A percentile compares a stretch with the other conserved stretches of the same genome.
Conservation (phyloP, 2,888 invertebrate species). For the Celastrina argiolus region DNA sequence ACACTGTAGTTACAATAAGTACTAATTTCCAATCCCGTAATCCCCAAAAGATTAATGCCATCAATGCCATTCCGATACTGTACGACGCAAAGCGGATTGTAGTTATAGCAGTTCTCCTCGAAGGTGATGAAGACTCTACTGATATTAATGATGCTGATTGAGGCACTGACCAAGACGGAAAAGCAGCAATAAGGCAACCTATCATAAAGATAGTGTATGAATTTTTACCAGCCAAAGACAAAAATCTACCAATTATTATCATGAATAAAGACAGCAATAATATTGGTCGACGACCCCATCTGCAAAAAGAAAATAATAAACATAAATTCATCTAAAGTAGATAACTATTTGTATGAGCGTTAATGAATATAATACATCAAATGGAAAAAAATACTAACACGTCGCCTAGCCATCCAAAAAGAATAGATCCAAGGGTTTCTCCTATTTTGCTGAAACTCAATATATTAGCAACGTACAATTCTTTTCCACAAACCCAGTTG, state of each 20-base stretch:
- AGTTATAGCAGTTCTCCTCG: conserved; percentile 45
- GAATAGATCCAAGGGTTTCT: conserved; percentile 50
- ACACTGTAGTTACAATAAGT: conserved; percentile 45
- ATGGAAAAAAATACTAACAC: conserved; percentile 40
- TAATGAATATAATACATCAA: background rate
- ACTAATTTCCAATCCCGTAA: conserved; percentile 52
- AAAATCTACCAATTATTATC: conserved; percentile 46
- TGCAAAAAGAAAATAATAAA: conserved; percentile 36
- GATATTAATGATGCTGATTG: conserved; percentile 51
- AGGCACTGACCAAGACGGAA: conserved; percentile 51
- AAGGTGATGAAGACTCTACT: conserved; percentile 52
- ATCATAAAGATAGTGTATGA: conserved; percentile 45
- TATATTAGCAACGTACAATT: conserved; percentile 50
- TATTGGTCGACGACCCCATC: conserved; percentile 53
- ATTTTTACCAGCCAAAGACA: conserved; percentile 45
- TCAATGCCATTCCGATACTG: conserved; percentile 46
- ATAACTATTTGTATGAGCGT: no score
- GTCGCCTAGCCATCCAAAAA: conserved; percentile 60
- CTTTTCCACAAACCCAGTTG: conserved; percentile 56
- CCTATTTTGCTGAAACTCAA: conserved; percentile 48
- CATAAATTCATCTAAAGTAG: background rate
- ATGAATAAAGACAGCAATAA: conserved; percentile 47
- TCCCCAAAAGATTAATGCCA: conserved; percentile 56
- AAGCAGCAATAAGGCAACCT: conserved; percentile 48
- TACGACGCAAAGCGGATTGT: conserved; percentile 44